phyloP scores from a whole-genome alignment of 1,140 invertebrate genomes.

The Anoplolepis gracilipes region DNA sequence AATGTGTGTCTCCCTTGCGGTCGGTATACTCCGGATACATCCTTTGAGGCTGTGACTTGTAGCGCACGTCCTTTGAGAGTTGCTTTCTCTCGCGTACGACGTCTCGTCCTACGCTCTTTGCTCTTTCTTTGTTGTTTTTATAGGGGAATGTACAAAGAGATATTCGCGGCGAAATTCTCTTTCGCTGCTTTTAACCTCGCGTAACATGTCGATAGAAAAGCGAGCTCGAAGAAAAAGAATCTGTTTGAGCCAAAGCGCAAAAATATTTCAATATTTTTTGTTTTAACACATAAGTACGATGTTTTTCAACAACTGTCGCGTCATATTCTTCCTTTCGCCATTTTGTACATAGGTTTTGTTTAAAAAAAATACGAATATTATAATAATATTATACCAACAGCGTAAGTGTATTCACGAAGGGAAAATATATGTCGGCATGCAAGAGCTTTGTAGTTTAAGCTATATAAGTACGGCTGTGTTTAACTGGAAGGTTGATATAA shows the following conservation, averaged over 20 bases:
- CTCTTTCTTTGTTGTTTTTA: conserved; percentile 32
- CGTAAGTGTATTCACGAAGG: conserved; percentile 2
- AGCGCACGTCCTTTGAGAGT: conserved; percentile 44
- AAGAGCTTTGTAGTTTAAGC: conserved; percentile 18
- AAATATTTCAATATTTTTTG: background rate
- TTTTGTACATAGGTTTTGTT: background rate
- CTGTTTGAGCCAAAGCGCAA: conserved; percentile 9
- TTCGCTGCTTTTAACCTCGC: conserved; percentile 10
- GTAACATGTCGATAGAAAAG: background rate
- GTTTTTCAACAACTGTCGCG: background rate
- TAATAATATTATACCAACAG: conserved; percentile 18
- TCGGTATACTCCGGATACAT: conserved; percentile 30
- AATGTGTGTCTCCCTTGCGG: conserved; percentile 40
- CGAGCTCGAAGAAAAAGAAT: background rate
- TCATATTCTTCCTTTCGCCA: background rate
- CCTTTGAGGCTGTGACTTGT: conserved; percentile 63
- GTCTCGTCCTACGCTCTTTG: conserved; percentile 9
- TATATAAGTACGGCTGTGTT: conserved; percentile 3
- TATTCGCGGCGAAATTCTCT: background rate
- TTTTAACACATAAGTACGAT: background rate
- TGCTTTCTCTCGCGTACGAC: conserved; percentile 38
- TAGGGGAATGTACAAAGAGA: conserved; percentile 13
- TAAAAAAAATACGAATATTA: background rate
- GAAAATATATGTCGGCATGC: background rate
- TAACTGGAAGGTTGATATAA: background rate